phyloP scores from a whole-genome alignment of 2,113 vertebrate species.

The Proteles cristata region DNA sequence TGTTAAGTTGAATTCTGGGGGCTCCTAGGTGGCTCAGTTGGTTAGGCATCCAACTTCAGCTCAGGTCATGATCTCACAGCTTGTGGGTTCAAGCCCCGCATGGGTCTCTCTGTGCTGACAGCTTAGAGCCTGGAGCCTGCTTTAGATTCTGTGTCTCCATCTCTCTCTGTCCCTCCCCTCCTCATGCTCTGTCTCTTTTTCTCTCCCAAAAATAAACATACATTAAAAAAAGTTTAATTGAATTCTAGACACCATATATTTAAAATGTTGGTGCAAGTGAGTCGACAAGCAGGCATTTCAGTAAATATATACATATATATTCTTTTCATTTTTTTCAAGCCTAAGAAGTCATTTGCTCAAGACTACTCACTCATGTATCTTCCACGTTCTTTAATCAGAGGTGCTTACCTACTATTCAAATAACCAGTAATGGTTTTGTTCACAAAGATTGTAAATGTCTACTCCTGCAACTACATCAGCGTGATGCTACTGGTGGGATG shows the following conservation, averaged over 20 bases:
- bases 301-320: not conserved
- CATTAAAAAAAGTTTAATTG: not conserved
- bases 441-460: not conserved
- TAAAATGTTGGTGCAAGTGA: not conserved
- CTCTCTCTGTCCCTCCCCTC: too few relatives aligned
- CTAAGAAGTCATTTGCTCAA: not conserved
- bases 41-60: too few relatives aligned
- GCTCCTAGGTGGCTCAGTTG: too few relatives aligned
- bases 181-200: too few relatives aligned
- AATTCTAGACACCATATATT: not conserved
- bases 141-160: too few relatives aligned
- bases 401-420: not conserved
- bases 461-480: not conserved
- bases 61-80: too few relatives aligned
- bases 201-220: too few relatives aligned
- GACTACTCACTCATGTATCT: not conserved
- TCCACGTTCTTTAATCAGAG: not conserved
- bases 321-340: not conserved
- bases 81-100: too few relatives aligned
- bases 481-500: not conserved
- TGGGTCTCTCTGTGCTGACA: too few relatives aligned
- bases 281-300: not conserved
- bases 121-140: too few relatives aligned
- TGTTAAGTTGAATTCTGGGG: not conserved
- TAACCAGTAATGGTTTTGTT: not conserved